Base-by-base conservation (phyloP, 2,797 vertebrate genomes). In the Taeniopygia guttata region DNA sequence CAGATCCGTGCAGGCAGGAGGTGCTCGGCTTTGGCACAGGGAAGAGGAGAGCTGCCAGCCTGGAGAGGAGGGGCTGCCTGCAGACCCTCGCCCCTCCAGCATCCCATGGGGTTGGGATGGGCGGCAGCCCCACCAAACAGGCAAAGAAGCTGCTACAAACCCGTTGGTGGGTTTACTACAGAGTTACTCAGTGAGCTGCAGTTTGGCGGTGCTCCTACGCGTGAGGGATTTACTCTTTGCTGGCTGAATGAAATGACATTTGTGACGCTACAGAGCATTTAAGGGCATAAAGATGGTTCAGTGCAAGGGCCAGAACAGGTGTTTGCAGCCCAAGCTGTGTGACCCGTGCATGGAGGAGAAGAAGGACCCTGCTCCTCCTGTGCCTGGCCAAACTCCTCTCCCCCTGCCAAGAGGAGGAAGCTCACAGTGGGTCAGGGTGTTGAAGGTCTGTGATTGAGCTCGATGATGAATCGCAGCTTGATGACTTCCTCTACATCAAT, bases 401-500 rank as follows among this genome's bases (percentile, higher is more conserved):
- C 52, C 58, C 54, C 46, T 9, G 63, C 11, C 7, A 9, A 7
- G 64, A 36, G 66, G 60, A 82, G 56, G 87, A 36, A 30, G 87
- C 45, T 5, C 17, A 0, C 5, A 5, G 67, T 63, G 92, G 94
- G 94, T 95, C 96, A 91, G 67, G 2, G 3, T 32, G 13, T 36
- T 12, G 90, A 94, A 93, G 80, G 92, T 64, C 87, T 78, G 23
- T 83, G 87, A 75, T 66, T 87, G 95, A 94, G 80, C 85, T 49
- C 9, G 10, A 11, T 94, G 95, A 96, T 96, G 93, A 96, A 96
- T 96, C 36, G 69, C 93, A 85, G 52, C 91, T 94, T 96, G 96
- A 96, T 96, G 96, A 94, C 93, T 96, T 96, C 95, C 95, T 93
- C 91, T 94, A 80, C 94, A 78, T 95, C 95, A 93, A 43, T 67